Percentiles rank a stretch among this genome's conserved stretches.
These are phyloP conservation scores for Nyctibius bracteatus DNA, from an alignment of 2,113 vertebrate genomes.

Conservation along the genomic window DNA sequence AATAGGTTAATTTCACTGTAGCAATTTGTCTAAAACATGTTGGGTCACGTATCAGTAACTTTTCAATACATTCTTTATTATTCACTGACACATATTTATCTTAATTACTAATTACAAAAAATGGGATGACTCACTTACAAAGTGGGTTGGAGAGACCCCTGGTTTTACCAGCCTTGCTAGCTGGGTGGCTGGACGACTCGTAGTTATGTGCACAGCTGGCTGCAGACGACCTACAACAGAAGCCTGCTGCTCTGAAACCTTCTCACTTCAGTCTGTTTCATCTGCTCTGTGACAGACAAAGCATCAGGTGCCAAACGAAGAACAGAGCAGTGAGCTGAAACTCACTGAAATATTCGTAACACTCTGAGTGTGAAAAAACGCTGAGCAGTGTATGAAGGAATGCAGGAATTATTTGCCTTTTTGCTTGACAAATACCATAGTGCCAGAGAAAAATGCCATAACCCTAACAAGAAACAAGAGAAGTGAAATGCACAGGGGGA, in stretches of 20 bases:
- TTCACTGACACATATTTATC: neutral
- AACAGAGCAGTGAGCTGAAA: neutral
- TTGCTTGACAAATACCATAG: neutral
- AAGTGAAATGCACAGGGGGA: neutral
- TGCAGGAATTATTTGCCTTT: neutral
- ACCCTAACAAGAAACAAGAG: neutral
- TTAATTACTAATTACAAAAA: neutral
- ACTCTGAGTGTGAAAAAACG: neutral
- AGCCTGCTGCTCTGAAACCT: neutral
- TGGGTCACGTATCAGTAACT: neutral
- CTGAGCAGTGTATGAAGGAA: neutral
- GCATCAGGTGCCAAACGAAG: neutral
- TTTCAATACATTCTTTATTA: neutral
- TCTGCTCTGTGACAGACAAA: neutral
- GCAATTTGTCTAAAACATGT: neutral
- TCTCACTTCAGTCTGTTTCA: neutral
- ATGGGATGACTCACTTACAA: neutral
- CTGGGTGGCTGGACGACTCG: neutral
- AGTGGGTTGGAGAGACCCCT: neutral
- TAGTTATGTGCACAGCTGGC: neutral
- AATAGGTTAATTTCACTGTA: neutral
- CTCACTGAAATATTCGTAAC: neutral
- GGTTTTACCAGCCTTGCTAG: neutral
- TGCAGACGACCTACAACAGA: neutral
- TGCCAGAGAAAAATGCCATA: neutral